phyloP scores from a whole-genome alignment of 2,113 vertebrate genomes.

The Callospermophilus lateralis region DNA sequence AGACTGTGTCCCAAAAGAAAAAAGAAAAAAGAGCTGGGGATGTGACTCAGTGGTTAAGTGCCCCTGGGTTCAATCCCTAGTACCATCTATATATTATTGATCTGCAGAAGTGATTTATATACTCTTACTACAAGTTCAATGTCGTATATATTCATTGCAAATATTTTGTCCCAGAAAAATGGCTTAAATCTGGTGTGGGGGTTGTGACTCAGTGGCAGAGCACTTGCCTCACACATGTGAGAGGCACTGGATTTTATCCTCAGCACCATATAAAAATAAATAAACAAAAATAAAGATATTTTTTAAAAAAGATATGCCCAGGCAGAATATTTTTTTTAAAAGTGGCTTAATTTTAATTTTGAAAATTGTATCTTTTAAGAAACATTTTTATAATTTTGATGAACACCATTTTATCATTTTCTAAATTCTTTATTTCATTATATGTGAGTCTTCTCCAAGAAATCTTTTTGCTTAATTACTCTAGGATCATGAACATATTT shows the following conservation, averaged over 20 bases:
- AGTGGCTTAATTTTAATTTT: constrained; percentile 42
- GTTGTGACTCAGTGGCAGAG: no score
- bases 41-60: no score
- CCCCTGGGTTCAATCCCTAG: no score
- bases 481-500: neutral
- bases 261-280: no score
- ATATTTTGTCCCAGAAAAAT: neutral
- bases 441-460: constrained; percentile 16
- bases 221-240: no score
- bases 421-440: neutral
- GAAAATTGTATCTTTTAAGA: constrained; percentile 24
- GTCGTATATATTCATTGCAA: neutral
- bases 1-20: no score
- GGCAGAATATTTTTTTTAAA: no score
- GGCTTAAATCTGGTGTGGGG: neutral
- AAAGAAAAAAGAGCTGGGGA: no score
- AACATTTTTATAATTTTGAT: constrained; percentile 22
- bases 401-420: neutral
- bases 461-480: neutral
- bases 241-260: no score
- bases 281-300: no score
- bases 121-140: neutral
- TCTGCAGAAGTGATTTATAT: neutral
- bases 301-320: no score
- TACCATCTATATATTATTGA: neutral